Base-by-base conservation (phyloP, 2,888 invertebrate species). In the Oscheius sp. region DNA sequence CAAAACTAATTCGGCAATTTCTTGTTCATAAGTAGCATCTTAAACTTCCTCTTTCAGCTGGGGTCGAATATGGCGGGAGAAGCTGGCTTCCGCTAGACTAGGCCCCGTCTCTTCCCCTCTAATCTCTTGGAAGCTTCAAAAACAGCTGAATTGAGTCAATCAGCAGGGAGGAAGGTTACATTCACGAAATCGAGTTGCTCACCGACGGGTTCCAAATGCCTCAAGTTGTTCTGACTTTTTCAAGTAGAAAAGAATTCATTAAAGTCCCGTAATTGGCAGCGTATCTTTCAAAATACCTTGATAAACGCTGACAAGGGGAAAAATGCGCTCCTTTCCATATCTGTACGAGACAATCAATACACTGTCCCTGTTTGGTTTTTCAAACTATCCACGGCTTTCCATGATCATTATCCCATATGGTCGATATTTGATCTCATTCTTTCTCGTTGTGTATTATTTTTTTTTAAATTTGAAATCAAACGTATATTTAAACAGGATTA, bases 1-100 rank as follows among this genome's bases (percentile, higher is more conserved):
- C 59, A 44, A 59, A 59, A 59, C 59, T 59, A 59, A 59, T 59
- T 59, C 59, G 59, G 59, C 59, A 59, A 59, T 59, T 44, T 41
- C 26, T 41, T 41, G 59, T 59, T 44, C 41, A 57, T 41, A 59
- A 47, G 47, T 47, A 20, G 20, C 47, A 47, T 47, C 24, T 22
- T 47, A 24, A 47, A 47, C 47, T 47, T 47, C 47, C 47, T 47
- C 47, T 20, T 47, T 47, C n/a, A 22, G 12, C 47, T 22, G 47
- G 47, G 22, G 24, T 47, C 24, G 47, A 12, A 12, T 20, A 20
- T 24, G 8, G 14, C 24, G 47, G 24, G 12, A 8, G 36, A n/a
- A n/a, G n/a, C n/a, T 14, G 14, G 36, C 8, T 36, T 36, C 36
- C 36, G 36, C 36, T 36, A 36, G 8, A 47, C 20, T 14, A 24